These are phyloP conservation scores for Tympanuchus pallidicinctus DNA, from an alignment of 2,113 vertebrate species.

Conservation along the genomic window DNA sequence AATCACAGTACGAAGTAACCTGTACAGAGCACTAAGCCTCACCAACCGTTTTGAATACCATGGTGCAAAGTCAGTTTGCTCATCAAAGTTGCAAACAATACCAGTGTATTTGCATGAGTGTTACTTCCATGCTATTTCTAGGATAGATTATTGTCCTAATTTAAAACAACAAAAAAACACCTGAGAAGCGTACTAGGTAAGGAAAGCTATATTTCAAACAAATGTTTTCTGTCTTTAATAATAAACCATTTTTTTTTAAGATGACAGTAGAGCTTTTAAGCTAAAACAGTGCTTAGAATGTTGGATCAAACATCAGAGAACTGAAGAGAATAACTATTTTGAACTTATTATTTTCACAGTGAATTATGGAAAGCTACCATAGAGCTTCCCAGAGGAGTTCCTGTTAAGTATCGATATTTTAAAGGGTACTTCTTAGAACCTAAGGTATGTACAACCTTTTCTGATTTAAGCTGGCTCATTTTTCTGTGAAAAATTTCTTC, in stretches of 20 bases:
- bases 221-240: neutral
- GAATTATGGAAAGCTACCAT: constrained; percentile 83
- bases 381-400: constrained; percentile 79
- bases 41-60: neutral
- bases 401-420: constrained; percentile 90
- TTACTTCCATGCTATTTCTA: neutral
- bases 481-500: neutral
- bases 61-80: neutral
- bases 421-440: constrained; percentile 91
- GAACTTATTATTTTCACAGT: constrained; percentile 63
- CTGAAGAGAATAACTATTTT: neutral
- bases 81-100: neutral
- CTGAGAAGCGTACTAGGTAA: neutral
- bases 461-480: neutral
- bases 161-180: neutral
- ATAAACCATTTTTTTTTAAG: neutral
- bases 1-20: neutral
- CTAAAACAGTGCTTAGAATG: neutral
- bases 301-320: neutral
- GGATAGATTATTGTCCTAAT: neutral
- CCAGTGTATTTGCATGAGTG: neutral
- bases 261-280: neutral
- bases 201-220: neutral
- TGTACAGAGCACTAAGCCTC: neutral
- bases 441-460: constrained; percentile 79